Percentiles rank a stretch among this genome's conserved stretches.
Conservation (phyloP, 2,113 vertebrate genomes). For the Hemibates koningsi region DNA sequence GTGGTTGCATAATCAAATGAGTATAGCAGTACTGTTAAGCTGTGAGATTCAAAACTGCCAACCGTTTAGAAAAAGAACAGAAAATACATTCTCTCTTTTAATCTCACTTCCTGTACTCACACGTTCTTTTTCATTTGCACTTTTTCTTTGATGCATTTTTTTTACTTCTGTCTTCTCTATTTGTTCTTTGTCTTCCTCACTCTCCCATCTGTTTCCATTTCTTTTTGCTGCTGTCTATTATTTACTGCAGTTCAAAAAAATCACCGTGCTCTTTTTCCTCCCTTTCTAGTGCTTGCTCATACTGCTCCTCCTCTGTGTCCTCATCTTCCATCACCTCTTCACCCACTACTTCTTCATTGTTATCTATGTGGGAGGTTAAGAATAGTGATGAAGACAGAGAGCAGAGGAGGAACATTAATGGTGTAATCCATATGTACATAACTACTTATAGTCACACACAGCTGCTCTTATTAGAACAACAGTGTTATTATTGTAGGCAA, state of each 20-base stretch:
- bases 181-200: neutral
- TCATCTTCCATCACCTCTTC: neutral
- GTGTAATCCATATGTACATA: neutral
- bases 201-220: neutral
- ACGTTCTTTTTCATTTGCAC: neutral
- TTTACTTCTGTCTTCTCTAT: neutral
- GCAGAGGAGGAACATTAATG: neutral
- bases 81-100: neutral
- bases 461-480: neutral
- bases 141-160: neutral
- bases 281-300: neutral
- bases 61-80: neutral
- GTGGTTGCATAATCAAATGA: slow-evolving; percentile 12
- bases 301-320: neutral
- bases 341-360: neutral
- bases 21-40: neutral
- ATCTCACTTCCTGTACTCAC: neutral
- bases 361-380: neutral
- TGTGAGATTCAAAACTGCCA: slow-evolving; percentile 1
- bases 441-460: neutral
- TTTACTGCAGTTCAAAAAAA: neutral
- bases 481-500: neutral
- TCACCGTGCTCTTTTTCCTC: neutral
- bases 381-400: neutral
- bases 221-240: neutral